Base-by-base conservation (phyloP, 2,797 vertebrate species). In the Pantherophis vulpinus region DNA sequence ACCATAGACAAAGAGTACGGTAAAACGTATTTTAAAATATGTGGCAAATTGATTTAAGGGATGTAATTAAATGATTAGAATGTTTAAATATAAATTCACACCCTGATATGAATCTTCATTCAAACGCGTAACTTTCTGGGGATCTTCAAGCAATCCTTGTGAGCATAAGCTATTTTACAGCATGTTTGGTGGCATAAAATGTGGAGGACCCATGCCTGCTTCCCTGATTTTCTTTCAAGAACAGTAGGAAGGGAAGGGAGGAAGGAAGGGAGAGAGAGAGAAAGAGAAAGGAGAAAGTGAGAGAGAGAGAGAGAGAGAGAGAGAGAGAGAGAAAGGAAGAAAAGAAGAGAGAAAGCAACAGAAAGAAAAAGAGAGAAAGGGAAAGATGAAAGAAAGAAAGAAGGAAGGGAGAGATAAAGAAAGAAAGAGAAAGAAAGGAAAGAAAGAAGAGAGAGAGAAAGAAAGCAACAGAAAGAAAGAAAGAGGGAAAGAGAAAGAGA, bases 241-340 rank as follows among this genome's bases (percentile, higher is more conserved):
- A 42, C 32, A 42, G 32, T 25, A 7, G 29, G 29, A 32, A 5
- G 1, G 12, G 14, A 32, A 12, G 32, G 32, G 9, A 23, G 16
- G 32, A 42, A 42, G n/a, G 13, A 2, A 32, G n/a, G 14, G 5
- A 18, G 14, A 1, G 11, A 63, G 3, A 10, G 8, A 3, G 3
- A 3, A 1, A 61, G 1, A 6, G 2, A 23, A 3, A 2, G 9
- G 20, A 60, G 5, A 60, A 2, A 20, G 1, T 20, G 0, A 9
- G 2, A 60, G 18, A 59, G 37, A 37, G 37, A 37, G 5, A 1
- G 0, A 9, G 2, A 60, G 18, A 59, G 37, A 37, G 37, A 37
- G 5, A 1, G 37, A 37, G 37, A 37, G 5, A 1, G 5, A 5
- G 5, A 13, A 70, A 2, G 12, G 1, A 27, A 25, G 0, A 23